phyloP scores from a whole-genome alignment of 1,140 invertebrate species.

The Ceratoteleas bidentatus region DNA sequence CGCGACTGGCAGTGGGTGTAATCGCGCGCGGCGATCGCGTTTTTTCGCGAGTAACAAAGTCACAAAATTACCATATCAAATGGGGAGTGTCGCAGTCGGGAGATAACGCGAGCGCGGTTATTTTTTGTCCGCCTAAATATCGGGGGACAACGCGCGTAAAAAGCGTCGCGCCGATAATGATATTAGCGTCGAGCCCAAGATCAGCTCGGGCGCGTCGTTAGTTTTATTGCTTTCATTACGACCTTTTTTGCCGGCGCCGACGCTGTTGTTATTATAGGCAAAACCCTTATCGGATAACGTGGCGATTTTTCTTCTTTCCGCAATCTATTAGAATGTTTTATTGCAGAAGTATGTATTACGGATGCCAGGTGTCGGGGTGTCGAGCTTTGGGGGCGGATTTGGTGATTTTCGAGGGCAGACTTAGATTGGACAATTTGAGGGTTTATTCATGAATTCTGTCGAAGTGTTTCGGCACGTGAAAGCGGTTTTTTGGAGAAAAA shows the following conservation, averaged over 20 bases:
- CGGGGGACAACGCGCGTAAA: conserved; percentile 18
- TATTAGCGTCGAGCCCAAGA: conserved; percentile 36
- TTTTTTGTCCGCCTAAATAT: conserved; percentile 39
- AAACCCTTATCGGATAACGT: neutral
- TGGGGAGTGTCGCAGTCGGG: conserved; percentile 24
- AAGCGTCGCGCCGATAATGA: conserved; percentile 46
- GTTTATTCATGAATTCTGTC: too few relatives aligned
- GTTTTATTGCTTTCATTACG: conserved; percentile 53
- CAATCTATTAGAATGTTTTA: too few relatives aligned
- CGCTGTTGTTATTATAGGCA: conserved; percentile 16
- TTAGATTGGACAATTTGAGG: too few relatives aligned
- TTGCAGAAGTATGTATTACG: too few relatives aligned
- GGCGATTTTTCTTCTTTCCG: too few relatives aligned
- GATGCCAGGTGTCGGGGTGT: too few relatives aligned
- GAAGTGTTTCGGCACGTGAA: too few relatives aligned
- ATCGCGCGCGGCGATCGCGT: conserved; percentile 13
- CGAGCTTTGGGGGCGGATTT: too few relatives aligned
- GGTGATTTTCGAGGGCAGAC: too few relatives aligned
- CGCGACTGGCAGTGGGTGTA: conserved; percentile 25
- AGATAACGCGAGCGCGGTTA: conserved; percentile 26
- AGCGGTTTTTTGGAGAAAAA: too few relatives aligned
- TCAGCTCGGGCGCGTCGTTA: conserved; percentile 35
- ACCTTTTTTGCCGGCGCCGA: conserved; percentile 5
- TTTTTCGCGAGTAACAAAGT: conserved; percentile 26
- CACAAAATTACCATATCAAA: conserved; percentile 50